phyloP scores from a whole-genome alignment of 2,113 vertebrate genomes.

The Opisthocomus hoazin region DNA sequence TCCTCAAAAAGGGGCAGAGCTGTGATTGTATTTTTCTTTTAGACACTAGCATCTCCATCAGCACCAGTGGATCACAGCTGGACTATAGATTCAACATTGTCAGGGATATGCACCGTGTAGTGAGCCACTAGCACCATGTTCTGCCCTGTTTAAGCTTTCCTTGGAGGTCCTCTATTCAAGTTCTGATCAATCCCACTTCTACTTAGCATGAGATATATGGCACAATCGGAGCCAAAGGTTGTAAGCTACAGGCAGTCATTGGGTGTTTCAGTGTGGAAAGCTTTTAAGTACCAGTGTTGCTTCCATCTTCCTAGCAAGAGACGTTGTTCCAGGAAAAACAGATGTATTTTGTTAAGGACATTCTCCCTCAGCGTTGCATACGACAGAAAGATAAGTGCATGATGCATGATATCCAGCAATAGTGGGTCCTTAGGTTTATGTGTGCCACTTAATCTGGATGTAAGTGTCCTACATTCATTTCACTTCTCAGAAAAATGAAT shows the following conservation, averaged over 20 bases:
- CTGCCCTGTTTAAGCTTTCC: neutral
- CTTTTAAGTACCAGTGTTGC: neutral
- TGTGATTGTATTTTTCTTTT: neutral
- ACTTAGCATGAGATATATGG: neutral
- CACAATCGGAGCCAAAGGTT: neutral
- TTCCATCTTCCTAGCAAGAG: neutral
- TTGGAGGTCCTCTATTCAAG: neutral
- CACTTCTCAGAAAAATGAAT: neutral
- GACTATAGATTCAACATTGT: neutral
- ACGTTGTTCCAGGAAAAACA: neutral
- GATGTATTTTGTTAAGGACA: neutral
- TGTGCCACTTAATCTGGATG: neutral
- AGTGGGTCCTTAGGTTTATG: neutral
- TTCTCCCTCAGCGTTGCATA: neutral
- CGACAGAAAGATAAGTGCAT: neutral
- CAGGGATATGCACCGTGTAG: neutral
- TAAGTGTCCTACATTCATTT: neutral
- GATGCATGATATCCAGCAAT: neutral
- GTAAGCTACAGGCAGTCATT: neutral
- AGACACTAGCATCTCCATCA: neutral
- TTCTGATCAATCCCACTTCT: neutral
- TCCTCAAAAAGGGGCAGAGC: neutral
- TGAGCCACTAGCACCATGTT: neutral
- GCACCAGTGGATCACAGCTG: neutral
- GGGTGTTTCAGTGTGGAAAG: neutral